Percentiles rank a stretch among this genome's conserved stretches.
These are phyloP conservation scores for Cydia splendana DNA, from an alignment of 1,140 invertebrate species.

Conservation along the genomic window DNA sequence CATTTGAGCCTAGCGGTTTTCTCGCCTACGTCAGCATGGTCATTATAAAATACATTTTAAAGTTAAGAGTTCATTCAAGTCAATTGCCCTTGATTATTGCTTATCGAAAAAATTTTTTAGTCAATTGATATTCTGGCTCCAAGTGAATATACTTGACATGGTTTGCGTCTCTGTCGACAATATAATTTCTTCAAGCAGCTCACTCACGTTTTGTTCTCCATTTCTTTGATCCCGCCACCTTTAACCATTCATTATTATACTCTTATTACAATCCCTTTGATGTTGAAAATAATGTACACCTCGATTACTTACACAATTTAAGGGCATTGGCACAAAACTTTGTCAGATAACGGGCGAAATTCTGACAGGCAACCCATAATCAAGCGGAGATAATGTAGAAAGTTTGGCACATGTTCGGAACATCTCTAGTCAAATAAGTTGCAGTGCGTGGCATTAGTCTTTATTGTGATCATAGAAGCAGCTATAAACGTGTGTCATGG, in stretches of 20 bases:
- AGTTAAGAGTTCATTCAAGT: too few species aligned
- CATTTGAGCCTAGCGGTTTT: too few species aligned
- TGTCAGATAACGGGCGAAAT: slow-evolving; percentile 17
- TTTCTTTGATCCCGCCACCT: slow-evolving; percentile 8
- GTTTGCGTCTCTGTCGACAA: neutral
- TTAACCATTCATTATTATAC: neutral
- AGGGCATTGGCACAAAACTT: slow-evolving; percentile 13
- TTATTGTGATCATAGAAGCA: neutral
- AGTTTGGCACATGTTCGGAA: slow-evolving; percentile 18
- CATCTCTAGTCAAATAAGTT: neutral
- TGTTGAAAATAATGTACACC: slow-evolving; percentile 11
- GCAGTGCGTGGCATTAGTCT: neutral
- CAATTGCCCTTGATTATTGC: neutral
- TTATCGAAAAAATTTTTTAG: neutral
- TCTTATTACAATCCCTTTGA: slow-evolving; percentile 14
- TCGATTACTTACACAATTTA: slow-evolving; percentile 23
- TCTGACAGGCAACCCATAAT: slow-evolving; percentile 26
- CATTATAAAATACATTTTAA: too few species aligned
- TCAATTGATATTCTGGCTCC: neutral
- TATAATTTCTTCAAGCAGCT: neutral
- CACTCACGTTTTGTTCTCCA: neutral
- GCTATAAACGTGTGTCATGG: neutral
- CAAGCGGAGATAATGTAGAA: slow-evolving; percentile 25
- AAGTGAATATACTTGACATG: neutral
- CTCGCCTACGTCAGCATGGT: too few species aligned